phyloP scores from a whole-genome alignment of 2,888 invertebrate species.

The Lasioglossum figueresi region DNA sequence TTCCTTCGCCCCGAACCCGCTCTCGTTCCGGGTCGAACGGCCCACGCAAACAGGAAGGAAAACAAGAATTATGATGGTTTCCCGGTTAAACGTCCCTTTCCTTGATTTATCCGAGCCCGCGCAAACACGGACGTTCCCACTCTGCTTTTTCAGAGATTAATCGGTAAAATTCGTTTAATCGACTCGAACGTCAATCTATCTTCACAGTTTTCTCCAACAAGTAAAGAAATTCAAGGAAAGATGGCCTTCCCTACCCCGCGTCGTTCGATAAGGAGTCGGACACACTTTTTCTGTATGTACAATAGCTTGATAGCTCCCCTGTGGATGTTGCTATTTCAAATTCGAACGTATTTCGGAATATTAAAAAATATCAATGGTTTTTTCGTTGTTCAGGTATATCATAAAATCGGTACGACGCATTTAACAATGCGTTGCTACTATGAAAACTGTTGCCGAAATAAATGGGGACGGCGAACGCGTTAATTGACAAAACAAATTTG shows the following conservation, averaged over 20 bases:
- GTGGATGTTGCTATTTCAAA: neutral
- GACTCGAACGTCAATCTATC: neutral
- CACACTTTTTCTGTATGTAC: neutral
- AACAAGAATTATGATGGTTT: constrained; percentile 16
- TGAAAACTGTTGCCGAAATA: neutral
- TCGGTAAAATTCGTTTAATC: neutral
- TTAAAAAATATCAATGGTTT: neutral
- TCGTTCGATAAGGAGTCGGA: neutral
- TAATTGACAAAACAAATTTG: neutral
- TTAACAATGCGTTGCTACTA: neutral
- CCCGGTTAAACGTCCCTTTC: neutral
- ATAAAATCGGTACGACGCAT: neutral
- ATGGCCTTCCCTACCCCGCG: neutral
- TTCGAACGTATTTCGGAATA: neutral
- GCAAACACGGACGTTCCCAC: neutral
- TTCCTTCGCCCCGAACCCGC: neutral
- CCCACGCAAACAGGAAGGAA: constrained; percentile 13
- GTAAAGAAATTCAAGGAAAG: neutral
- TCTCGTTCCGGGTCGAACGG: neutral
- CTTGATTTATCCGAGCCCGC: neutral
- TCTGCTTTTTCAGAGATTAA: neutral
- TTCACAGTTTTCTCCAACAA: neutral
- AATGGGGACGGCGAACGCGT: neutral
- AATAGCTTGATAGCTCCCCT: too few species aligned
- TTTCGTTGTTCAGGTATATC: neutral